Conservation (phyloP, 1,140 invertebrate genomes). For the Magallana gigas region DNA sequence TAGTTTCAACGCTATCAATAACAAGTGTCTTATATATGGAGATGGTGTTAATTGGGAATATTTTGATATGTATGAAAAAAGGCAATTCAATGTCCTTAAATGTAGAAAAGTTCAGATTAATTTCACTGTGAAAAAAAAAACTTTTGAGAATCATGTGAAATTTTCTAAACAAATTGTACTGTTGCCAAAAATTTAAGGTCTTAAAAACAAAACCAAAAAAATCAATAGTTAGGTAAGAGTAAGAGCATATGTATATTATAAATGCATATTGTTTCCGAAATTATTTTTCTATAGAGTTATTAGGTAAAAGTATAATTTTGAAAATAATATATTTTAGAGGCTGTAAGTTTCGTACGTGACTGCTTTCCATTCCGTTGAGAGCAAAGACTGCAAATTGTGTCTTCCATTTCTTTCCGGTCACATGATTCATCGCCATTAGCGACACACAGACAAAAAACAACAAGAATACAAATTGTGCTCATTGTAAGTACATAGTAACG, state of each 20-base stretch:
- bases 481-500: not conserved
- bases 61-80: not conserved
- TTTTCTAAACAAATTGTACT: no score
- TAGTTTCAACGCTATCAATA: constrained; percentile 44
- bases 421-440: not conserved
- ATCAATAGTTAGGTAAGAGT: no score
- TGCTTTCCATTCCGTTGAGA: not conserved
- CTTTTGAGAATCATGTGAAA: no score
- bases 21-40: constrained; percentile 36
- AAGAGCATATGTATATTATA: no score
- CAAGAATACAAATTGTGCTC: not conserved
- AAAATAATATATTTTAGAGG: not conserved
- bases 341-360: no score
- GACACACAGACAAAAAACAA: not conserved
- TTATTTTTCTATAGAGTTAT: not conserved
- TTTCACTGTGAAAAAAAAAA: no score
- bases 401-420: not conserved
- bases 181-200: no score
- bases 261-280: not conserved
- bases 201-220: no score
- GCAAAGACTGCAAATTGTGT: not conserved
- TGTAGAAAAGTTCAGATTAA: no score
- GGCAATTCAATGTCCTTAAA: not conserved
- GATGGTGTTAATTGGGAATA: not conserved
- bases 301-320: not conserved